A percentile compares a stretch with the other conserved stretches of the same genome.
These are phyloP conservation scores for Protonemura montana DNA, from an alignment of 2,888 invertebrate species.

Conservation along the genomic window DNA sequence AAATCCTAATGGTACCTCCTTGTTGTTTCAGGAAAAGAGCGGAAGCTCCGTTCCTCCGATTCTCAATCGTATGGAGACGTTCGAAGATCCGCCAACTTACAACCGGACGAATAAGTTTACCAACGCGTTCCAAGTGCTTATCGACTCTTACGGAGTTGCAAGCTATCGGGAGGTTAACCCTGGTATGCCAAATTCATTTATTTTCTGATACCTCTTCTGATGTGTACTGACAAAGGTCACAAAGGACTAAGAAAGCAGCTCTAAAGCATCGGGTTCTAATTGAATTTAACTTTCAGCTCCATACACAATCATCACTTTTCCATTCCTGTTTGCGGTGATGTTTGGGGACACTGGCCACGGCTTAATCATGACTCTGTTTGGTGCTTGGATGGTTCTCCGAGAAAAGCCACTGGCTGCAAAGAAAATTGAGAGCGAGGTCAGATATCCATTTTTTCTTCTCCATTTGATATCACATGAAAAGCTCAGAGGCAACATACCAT, in stretches of 20 bases:
- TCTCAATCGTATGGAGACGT: conserved; percentile 90
- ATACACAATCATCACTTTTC: conserved; percentile 96
- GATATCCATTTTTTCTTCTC: conserved; percentile 38
- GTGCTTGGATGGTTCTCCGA: conserved; percentile 92
- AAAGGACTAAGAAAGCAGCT: too few relatives aligned
- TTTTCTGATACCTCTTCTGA: background rate
- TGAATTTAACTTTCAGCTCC: conserved; percentile 68
- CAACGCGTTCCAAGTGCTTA: conserved; percentile 90
- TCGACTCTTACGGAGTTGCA: conserved; percentile 96
- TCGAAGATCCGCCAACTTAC: conserved; percentile 92
- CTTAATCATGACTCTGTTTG: conserved; percentile 87
- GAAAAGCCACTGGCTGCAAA: conserved; percentile 90
- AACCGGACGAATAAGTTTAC: conserved; percentile 97
- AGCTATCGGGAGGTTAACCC: conserved; percentile 97
- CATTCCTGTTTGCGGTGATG: conserved; percentile 98
- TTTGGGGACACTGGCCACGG: conserved; percentile 99
- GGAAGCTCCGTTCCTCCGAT: conserved; percentile 96
- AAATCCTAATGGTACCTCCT: conserved; percentile 43
- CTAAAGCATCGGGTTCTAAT: background rate
- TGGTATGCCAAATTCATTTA: conserved; percentile 59
- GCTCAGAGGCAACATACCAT: too few relatives aligned
- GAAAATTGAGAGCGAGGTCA: conserved; percentile 87
- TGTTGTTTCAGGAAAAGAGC: conserved; percentile 76
- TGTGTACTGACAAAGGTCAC: too few relatives aligned
- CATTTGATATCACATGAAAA: too few relatives aligned